phyloP scores from a whole-genome alignment of 2,113 vertebrate genomes.

The Phaethornis superciliosus region DNA sequence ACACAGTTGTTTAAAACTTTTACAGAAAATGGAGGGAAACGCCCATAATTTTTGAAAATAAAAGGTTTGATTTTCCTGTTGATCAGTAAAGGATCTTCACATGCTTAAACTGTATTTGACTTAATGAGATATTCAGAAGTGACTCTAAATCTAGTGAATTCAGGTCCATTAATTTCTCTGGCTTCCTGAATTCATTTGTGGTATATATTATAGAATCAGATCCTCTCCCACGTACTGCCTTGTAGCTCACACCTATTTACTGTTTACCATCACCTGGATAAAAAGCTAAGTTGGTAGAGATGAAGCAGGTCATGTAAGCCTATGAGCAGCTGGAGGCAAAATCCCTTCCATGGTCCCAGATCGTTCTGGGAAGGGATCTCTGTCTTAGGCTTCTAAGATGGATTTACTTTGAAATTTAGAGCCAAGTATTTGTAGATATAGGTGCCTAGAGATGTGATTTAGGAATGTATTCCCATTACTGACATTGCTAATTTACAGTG shows the following conservation, averaged over 20 bases:
- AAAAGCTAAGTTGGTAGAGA: background rate
- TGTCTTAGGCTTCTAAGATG: background rate
- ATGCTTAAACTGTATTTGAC: background rate
- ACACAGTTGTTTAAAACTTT: background rate
- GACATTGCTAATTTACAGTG: background rate
- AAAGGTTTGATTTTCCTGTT: background rate
- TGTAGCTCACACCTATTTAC: background rate
- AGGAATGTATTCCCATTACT: background rate
- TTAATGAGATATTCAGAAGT: background rate
- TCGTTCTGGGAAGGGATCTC: background rate
- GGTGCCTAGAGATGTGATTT: background rate
- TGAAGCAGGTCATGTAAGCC: background rate
- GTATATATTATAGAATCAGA: background rate
- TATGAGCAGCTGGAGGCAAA: background rate
- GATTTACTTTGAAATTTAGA: background rate
- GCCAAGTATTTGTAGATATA: background rate
- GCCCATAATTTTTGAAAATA: background rate
- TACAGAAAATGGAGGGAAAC: background rate
- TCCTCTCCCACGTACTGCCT: background rate
- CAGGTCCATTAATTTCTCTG: background rate
- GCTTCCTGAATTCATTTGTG: background rate
- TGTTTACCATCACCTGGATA: background rate
- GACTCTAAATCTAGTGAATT: constrained; percentile 3
- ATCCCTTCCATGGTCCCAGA: background rate
- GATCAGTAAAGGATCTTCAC: background rate